Conservation (phyloP, 2,888 invertebrate species). For the Cataglyphis rosenhaueri region DNA sequence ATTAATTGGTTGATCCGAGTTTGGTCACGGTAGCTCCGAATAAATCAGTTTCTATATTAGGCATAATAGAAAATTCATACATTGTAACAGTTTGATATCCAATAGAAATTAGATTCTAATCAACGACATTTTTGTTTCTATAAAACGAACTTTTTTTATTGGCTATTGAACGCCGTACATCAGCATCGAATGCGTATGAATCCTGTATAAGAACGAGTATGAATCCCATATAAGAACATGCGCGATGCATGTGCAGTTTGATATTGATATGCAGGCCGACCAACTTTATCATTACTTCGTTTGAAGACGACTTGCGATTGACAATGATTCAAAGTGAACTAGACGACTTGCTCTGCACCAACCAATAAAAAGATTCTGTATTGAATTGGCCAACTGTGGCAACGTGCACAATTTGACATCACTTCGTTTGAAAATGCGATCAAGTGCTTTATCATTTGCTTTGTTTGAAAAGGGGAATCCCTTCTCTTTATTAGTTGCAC, state of each 20-base stretch:
- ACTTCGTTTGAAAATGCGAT: background rate
- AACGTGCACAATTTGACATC: background rate
- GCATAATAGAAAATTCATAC: background rate
- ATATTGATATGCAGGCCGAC: background rate
- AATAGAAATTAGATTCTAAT: background rate
- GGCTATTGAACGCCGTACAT: background rate
- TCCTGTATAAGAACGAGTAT: background rate
- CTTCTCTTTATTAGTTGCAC: background rate
- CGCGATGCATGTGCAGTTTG: background rate
- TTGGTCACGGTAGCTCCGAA: too few species aligned
- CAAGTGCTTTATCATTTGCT: too few species aligned
- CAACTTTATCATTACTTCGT: background rate
- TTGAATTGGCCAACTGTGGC: background rate
- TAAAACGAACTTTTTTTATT: background rate
- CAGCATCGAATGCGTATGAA: background rate
- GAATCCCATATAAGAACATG: background rate
- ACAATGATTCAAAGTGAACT: background rate
- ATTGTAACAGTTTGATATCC: background rate
- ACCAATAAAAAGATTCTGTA: background rate
- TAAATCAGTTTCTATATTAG: background rate
- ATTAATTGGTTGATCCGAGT: too few species aligned
- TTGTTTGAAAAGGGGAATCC: background rate
- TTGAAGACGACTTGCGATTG: background rate
- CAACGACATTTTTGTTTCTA: background rate
- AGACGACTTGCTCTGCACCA: background rate